Base-by-base conservation (phyloP, 2,113 vertebrate genomes). In the Odocoileus virginianus region DNA sequence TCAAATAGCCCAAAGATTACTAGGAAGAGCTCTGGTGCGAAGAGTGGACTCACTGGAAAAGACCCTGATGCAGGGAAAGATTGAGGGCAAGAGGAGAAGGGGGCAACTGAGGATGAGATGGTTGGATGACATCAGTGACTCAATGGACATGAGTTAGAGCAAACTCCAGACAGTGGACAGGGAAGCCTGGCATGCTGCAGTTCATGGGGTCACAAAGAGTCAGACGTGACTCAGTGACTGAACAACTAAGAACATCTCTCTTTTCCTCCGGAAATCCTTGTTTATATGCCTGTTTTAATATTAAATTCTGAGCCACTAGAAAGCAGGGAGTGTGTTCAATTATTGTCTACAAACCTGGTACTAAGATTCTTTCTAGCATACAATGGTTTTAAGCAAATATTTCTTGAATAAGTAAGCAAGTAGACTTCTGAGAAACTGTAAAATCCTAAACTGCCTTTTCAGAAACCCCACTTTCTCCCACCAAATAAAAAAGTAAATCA, bases 381-480 rank as follows among this genome's bases (percentile, higher is more conserved):
- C 33, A 81, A 60, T 33, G 25, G 28, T 19, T 86, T 97, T 83
- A 76, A 91, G 74, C 25, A 97, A 94, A 33, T 64, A 86, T 90
- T 94, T 91, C n/a, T 76, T 92, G 54, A 97, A 27, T 27, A 94
- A 10, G 27, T 40, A 16, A 88, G 16, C 13, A 74, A 97, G 81
- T 17, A 55, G 58, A 86, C 17, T 17, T 58, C 47, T n/a, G 61
- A 94, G 61, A 96, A 91, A 96, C n/a, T 83, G 25, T 58, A 95
- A 91, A 76, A 94, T 93, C 36, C 82, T 79, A 52, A 97, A 86
- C 47, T 54, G n/a, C 43, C 93, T 94, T 85, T 54, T 76, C 71
- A 95, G 83, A 61, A 95, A 15, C 19, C 16, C 76, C 7, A 25
- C 7, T 61, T n/a, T 58, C 43, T 23, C 28, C 2, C 5, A 19